Evolutionary conservation across 1,140 invertebrate species (phyloP), one percentile per base, ranked within the genome.

Genomic region (Drosophila mayri): DNA sequence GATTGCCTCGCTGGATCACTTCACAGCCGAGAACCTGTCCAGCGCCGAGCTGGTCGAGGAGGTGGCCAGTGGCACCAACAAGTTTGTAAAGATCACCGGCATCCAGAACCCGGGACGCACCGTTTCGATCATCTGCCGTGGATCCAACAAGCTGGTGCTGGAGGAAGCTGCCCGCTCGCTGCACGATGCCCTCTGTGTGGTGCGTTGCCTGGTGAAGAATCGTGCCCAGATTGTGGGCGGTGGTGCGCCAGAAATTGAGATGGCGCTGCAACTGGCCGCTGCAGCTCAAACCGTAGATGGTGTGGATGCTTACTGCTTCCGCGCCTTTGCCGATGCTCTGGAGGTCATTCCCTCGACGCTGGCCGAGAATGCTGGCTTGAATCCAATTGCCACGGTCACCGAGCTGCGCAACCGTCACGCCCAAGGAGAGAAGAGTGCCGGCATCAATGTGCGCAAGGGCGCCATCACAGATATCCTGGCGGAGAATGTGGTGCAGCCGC

Each of bases 351-450:
- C 99, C 4, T 99, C 96, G 55, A 99, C 99, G 4, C 94, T 99
- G 58, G 98, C 99, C n/a, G 99, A 99, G 94, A 99, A 99, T 93
- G 99, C 99, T 28, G 99, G 99, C n/a, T 94, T 99, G 3, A 99
- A 99, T 94, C 97, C 99, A 0, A 99, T 99, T 92, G 94, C 97
- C 52, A 99, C 99, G 1, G 99, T 99, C 1, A 99, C 99, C 0
- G 98, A 99, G 93, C 94, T 99, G 58, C 95, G 99, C 61, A 99
- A 98, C 91, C 95, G 97, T 88, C 99, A 99, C 93, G 98, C 98
- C 1, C 94, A 96, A 67, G 97, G 96, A 30, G 95, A 97, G 92
- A 95, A 94, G 50, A 96, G 95, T 55, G 95, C 97, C 47, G 99
- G 99, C 63, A 99, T 99, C 55, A 99, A 99, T 94, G 98, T 99